Evolutionary conservation across 2,888 invertebrate species (phyloP).

Genomic region (Heliconius cydno): DNA sequence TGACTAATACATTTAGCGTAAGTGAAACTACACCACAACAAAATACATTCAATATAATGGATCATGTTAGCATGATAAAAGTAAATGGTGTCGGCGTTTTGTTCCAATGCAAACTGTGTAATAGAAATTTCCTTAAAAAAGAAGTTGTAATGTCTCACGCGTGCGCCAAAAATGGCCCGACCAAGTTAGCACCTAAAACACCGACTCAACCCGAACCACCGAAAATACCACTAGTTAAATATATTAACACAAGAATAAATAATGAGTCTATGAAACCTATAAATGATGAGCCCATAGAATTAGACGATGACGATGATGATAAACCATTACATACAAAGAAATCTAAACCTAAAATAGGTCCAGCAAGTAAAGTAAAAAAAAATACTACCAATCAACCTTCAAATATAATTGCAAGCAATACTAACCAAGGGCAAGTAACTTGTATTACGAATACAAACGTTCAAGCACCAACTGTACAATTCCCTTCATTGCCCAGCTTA

Average conservation of each 20-base stretch:
- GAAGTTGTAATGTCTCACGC: constrained; percentile 71
- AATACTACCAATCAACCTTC: constrained; percentile 44
- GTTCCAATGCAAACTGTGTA: constrained; percentile 77
- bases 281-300: constrained; percentile 46
- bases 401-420: constrained; percentile 17
- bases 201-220: constrained; percentile 61
- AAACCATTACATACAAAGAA: constrained; percentile 49
- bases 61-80: constrained; percentile 74
- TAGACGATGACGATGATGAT: constrained; percentile 43
- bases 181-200: constrained; percentile 62
- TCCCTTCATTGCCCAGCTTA: constrained; percentile 61
- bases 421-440: constrained; percentile 26
- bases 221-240: constrained; percentile 70
- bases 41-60: constrained; percentile 70
- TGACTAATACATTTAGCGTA: constrained; percentile 46
- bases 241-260: constrained; percentile 67
- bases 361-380: constrained; percentile 70
- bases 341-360: constrained; percentile 68
- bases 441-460: constrained; percentile 31
- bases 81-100: constrained; percentile 76
- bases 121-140: constrained; percentile 75
- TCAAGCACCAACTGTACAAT: constrained; percentile 56
- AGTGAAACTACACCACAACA: constrained; percentile 44
- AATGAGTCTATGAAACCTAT: constrained; percentile 54
- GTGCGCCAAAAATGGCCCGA: constrained; percentile 72